These are phyloP conservation scores for Anolis sagrei DNA, from an alignment of 2,113 vertebrate species.

Conservation along the genomic window DNA sequence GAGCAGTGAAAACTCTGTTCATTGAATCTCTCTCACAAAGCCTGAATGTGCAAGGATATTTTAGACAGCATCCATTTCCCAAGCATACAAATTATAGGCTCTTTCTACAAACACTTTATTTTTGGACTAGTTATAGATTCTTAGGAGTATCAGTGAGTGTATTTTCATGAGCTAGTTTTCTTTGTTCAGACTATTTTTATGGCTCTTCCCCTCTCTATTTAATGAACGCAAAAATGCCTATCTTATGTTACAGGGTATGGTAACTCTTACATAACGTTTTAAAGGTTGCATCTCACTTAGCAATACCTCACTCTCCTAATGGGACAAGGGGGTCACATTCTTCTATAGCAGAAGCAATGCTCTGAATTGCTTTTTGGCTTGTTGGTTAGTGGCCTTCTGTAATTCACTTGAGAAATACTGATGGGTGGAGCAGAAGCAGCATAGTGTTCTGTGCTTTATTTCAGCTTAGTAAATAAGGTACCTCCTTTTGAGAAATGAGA, in stretches of 20 bases:
- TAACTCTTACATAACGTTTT: not conserved
- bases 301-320: not conserved
- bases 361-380: not conserved
- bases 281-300: not conserved
- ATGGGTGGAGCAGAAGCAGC: not conserved
- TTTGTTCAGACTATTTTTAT: too few relatives aligned
- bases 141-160: not conserved
- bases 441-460: not conserved
- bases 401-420: not conserved
- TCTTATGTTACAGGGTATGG: not conserved
- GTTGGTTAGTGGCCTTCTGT: not conserved
- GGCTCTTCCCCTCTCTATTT: not conserved
- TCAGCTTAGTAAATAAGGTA: not conserved
- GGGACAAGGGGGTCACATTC: not conserved
- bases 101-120: not conserved
- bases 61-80: not conserved
- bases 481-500: not conserved
- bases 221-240: not conserved
- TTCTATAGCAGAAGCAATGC: not conserved
- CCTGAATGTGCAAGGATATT: not conserved
- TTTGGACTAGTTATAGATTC: not conserved
- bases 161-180: not conserved
- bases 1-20: conserved; percentile 54
- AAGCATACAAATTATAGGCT: not conserved
- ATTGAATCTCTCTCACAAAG: conserved; percentile 52